Base-by-base conservation (phyloP, 2,888 invertebrate species). In the Dusona sp. region DNA sequence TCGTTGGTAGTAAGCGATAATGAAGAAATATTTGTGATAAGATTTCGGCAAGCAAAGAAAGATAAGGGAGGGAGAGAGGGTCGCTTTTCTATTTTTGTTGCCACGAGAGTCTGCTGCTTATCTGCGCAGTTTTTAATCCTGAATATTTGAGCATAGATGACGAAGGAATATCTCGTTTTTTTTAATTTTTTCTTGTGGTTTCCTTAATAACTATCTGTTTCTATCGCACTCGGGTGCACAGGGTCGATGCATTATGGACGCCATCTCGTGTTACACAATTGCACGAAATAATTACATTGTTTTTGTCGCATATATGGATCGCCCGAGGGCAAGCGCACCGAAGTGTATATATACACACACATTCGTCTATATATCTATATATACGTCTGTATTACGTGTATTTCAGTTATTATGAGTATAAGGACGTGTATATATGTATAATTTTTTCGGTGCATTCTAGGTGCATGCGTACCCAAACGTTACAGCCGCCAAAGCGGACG, bases 391-490 rank as follows among this genome's bases (percentile, higher is more conserved):
- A 61, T 61, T 61, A 61, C 61, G 61, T 61, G 16, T n/a, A 61
- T 61, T 61, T 29, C 16, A 61, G 29, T 61, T 29, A 61, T 61
- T 61, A 61, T 13, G 61, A 25, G 29, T 29, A 29, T 57, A 22
- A 25, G 13, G 4, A 54, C 22, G 54, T 0, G 9, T 22, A 22
- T 25, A 25, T 11, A 25, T 57, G 57, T 11, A 61, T 61, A 1
- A 25, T 33, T 38, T n/a, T 16, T n/a, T 54, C n/a, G 61, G 86
- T 83, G 75, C 86, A 80, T 72, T 75, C 13, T 54, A 0, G 13
- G 86, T 86, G 65, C 86, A 70, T 61, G 73, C 86, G 80, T 79
- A 86, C 86, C 84, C 13, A 75, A 67, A 38, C 29, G 61, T 79
- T 65, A 54, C 51, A 86, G 65, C 79, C 79, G 84, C 84, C 51